A percentile compares a stretch with the other conserved stretches of the same genome.
Evolutionary conservation across 2,113 vertebrate species (phyloP).

Genomic region (Ailuropoda melanoleuca): DNA sequence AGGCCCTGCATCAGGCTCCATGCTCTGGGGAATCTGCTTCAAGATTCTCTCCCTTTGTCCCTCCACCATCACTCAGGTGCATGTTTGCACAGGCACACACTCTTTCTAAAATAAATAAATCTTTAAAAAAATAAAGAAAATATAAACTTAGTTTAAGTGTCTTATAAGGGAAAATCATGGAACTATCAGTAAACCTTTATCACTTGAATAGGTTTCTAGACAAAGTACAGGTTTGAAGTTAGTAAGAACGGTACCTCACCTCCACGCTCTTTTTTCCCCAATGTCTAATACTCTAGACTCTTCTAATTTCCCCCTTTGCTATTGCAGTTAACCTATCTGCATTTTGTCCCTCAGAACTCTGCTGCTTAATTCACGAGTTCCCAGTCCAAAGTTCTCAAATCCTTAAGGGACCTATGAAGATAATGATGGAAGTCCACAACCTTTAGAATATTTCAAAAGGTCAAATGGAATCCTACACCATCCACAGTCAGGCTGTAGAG

Average conservation of each 20-base stretch:
- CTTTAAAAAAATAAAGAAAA: not conserved
- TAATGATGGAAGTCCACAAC: not conserved
- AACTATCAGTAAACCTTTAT: not conserved
- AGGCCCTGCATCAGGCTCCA: not conserved
- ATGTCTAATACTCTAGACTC: not conserved
- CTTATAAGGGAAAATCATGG: not conserved
- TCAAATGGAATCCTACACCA: not conserved
- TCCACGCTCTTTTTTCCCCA: too few species aligned
- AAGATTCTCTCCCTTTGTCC: not conserved
- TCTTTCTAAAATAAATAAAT: not conserved
- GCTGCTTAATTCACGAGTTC: not conserved
- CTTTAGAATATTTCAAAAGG: not conserved
- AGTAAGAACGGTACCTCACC: not conserved
- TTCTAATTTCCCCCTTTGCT: not conserved
- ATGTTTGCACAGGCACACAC: not conserved
- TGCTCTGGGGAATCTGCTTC: not conserved
- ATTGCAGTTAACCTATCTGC: not conserved
- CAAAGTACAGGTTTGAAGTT: not conserved
- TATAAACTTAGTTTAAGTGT: not conserved
- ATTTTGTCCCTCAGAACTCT: not conserved
- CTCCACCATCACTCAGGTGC: too few species aligned
- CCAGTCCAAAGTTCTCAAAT: not conserved
- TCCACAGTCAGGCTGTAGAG: not conserved
- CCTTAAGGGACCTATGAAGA: not conserved
- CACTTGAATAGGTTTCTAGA: not conserved